Percentiles rank a stretch among this genome's conserved stretches.
phyloP scores from a whole-genome alignment of 1,140 invertebrate genomes.

The Hycleus cichorii region DNA sequence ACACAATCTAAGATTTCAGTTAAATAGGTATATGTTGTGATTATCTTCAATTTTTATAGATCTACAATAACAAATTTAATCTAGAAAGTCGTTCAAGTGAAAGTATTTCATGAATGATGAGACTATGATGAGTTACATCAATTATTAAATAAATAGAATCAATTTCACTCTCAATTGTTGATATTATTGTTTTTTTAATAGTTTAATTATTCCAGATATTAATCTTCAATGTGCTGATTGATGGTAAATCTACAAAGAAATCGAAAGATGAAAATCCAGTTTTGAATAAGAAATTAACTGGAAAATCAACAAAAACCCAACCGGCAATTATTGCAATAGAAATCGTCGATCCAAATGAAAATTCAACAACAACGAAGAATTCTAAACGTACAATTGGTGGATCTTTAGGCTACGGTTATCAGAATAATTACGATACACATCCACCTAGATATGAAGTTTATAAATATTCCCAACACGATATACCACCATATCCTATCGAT shows the following conservation, averaged over 20 bases:
- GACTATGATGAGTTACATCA: too few relatives aligned
- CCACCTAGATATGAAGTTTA: conserved; percentile 50
- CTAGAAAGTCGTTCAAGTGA: too few relatives aligned
- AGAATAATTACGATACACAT: conserved; percentile 42
- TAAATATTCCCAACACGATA: conserved; percentile 52
- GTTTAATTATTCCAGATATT: conserved; percentile 1
- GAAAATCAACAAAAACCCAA: not conserved
- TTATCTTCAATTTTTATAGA: too few relatives aligned
- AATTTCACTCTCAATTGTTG: not conserved
- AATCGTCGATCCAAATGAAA: conserved; percentile 46
- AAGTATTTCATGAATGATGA: too few relatives aligned
- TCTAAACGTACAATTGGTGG: conserved; percentile 51
- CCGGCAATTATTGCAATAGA: conserved; percentile 50
- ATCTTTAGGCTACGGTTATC: conserved; percentile 50
- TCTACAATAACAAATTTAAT: too few relatives aligned
- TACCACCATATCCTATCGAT: conserved; percentile 37
- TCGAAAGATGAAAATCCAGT: not conserved
- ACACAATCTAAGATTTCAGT: too few relatives aligned
- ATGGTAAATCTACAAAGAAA: conserved; percentile 5
- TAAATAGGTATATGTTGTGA: too few relatives aligned
- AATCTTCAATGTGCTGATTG: not conserved
- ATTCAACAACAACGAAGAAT: conserved; percentile 41
- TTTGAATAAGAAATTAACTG: conserved; percentile 6
- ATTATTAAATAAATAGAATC: too few relatives aligned
- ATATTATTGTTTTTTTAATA: not conserved